Evolutionary conservation across 2,113 vertebrate species (phyloP).

Genomic region (Lampris megalopsis): DNA sequence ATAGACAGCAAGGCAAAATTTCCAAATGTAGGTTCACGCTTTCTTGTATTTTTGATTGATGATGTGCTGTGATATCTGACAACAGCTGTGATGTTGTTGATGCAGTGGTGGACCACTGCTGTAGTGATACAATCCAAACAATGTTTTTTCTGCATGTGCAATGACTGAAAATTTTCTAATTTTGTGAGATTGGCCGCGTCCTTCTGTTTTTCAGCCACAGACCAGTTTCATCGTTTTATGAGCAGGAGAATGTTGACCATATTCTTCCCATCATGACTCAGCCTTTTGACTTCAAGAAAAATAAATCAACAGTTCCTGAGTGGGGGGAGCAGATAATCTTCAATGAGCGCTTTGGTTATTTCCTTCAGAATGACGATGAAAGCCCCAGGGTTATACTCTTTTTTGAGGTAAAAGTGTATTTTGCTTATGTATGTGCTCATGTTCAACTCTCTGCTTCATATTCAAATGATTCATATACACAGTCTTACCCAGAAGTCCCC

Average conservation of each 20-base stretch:
- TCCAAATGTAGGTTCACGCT: too few relatives aligned
- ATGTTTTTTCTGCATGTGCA: too few relatives aligned
- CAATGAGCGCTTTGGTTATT: conserved; percentile 91
- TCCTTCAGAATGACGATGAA: conserved; percentile 84
- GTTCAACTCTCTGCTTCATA: too few relatives aligned
- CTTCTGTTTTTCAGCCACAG: conserved; percentile 79
- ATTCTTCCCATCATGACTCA: conserved; percentile 93
- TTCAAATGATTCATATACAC: too few relatives aligned
- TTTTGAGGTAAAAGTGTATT: conserved; percentile 88
- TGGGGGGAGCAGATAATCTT: conserved; percentile 98
- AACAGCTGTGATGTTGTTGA: background rate
- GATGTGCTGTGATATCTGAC: background rate
- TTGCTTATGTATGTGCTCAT: too few relatives aligned
- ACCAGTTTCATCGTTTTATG: conserved; percentile 88
- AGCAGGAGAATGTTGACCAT: conserved; percentile 86
- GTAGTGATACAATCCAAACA: background rate
- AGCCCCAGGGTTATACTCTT: conserved; percentile 88
- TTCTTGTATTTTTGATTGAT: too few relatives aligned
- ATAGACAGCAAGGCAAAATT: too few relatives aligned
- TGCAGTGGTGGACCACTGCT: background rate
- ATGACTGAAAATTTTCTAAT: background rate
- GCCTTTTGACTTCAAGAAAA: conserved; percentile 91
- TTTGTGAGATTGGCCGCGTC: background rate
- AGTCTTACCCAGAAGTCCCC: too few relatives aligned
- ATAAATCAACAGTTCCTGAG: conserved; percentile 89